phyloP scores from a whole-genome alignment of 2,113 vertebrate species.

The Australoheros scitulus region DNA sequence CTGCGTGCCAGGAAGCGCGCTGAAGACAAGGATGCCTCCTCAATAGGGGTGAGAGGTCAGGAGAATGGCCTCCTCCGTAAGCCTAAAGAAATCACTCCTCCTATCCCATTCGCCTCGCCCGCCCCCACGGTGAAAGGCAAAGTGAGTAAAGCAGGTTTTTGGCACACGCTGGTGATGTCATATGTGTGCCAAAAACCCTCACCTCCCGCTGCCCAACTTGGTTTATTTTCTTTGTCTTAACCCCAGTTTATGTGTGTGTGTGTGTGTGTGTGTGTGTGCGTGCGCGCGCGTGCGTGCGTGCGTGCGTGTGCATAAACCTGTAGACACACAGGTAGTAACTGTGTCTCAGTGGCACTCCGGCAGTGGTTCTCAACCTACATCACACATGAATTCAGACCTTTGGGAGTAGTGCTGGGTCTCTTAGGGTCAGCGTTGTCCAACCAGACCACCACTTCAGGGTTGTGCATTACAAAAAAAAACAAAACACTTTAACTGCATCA shows the following conservation, averaged over 20 bases:
- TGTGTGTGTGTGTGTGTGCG: slow-evolving; percentile 2
- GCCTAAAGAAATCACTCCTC: slow-evolving; percentile 83
- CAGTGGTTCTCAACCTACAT: slow-evolving; percentile 2
- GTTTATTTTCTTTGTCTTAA: slow-evolving; percentile 29
- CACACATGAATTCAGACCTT: background rate
- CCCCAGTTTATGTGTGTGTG: slow-evolving; percentile 9
- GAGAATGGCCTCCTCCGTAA: slow-evolving; percentile 92
- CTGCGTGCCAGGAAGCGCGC: slow-evolving; percentile 97
- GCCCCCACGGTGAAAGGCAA: slow-evolving; percentile 89
- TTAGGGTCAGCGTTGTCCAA: background rate
- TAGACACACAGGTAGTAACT: background rate
- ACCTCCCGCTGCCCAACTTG: background rate
- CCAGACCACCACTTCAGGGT: background rate
- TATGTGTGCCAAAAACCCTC: slow-evolving; percentile 42
- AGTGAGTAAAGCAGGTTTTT: slow-evolving; percentile 89
- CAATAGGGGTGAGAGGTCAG: slow-evolving; percentile 86
- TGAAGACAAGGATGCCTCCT: slow-evolving; percentile 85
- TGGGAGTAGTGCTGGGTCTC: too few relatives aligned
- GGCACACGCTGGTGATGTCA: slow-evolving; percentile 47
- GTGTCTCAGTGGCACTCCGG: background rate
- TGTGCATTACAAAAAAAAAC: background rate
- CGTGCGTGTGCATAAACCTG: background rate
- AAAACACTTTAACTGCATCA: background rate
- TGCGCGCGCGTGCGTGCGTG: background rate
- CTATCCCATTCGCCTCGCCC: slow-evolving; percentile 80